These are phyloP conservation scores for Sebastolobus altivelis DNA, from an alignment of 2,797 vertebrate genomes.

Conservation along the genomic window DNA sequence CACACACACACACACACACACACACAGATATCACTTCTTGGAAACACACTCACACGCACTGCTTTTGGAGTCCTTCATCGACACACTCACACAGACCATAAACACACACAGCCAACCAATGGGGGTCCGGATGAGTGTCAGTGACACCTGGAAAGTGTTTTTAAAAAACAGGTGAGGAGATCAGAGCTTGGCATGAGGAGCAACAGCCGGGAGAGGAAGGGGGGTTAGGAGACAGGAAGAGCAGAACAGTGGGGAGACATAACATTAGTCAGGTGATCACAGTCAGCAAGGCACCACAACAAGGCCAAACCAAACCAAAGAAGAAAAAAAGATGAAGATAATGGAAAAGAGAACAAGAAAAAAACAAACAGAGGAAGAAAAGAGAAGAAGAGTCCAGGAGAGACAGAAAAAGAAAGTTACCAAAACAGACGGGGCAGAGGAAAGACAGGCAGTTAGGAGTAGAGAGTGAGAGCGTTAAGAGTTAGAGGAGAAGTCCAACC, in stretches of 20 bases:
- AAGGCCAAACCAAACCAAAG: constrained; percentile 64
- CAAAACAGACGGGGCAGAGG: constrained; percentile 10
- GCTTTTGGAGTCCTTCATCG: neutral
- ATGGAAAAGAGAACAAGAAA: constrained; percentile 6
- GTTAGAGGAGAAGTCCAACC: constrained; percentile 90
- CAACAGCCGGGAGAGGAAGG: constrained; percentile 23
- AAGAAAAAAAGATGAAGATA: constrained; percentile 2
- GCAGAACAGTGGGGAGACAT: constrained; percentile 53
- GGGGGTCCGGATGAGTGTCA: constrained; percentile 22
- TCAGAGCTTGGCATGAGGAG: constrained; percentile 26
- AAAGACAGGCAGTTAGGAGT: constrained; percentile 42
- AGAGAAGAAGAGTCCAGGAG: constrained; percentile 25
- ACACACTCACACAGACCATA: constrained; percentile 30
- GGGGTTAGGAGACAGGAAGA: constrained; percentile 33
- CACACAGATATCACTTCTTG: constrained; percentile 10
- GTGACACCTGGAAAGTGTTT: constrained; percentile 39
- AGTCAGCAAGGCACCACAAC: constrained; percentile 81
- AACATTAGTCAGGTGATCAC: constrained; percentile 76
- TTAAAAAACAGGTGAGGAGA: constrained; percentile 37
- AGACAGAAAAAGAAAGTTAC: constrained; percentile 1
- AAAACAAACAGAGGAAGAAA: neutral
- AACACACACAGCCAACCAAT: constrained; percentile 37
- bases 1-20: constrained; percentile 4
- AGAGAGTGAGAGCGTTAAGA: constrained; percentile 53
- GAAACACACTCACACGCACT: constrained; percentile 20